Percentiles rank a stretch among this genome's conserved stretches.
Evolutionary conservation across 2,888 invertebrate species (phyloP).

Genomic region (Petrolisthes manimaculis): DNA sequence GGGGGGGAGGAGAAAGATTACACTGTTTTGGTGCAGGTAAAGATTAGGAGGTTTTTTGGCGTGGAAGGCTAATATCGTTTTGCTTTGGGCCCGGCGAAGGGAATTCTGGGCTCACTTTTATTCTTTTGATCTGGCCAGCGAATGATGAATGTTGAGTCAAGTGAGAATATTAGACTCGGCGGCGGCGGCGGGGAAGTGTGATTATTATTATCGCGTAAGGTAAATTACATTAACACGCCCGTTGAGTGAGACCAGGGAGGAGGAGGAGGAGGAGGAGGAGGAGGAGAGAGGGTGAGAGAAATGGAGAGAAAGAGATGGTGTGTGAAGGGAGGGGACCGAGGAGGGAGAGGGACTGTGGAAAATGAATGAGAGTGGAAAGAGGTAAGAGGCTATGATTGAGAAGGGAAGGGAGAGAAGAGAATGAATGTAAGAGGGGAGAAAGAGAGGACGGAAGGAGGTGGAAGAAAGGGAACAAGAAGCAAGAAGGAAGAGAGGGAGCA

Average conservation of each 20-base stretch:
- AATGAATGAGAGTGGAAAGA: not conserved
- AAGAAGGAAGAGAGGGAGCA: not conserved
- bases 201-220: constrained; percentile 26
- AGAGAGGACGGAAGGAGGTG: not conserved
- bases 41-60: constrained; percentile 36
- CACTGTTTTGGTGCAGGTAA: constrained; percentile 36
- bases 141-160: constrained; percentile 32
- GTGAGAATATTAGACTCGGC: constrained; percentile 14
- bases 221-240: constrained; percentile 30
- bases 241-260: constrained; percentile 19
- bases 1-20: constrained; percentile 31
- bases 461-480: not conserved
- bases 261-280: not conserved
- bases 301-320: not conserved
- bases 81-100: constrained; percentile 28
- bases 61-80: constrained; percentile 34
- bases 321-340: not conserved
- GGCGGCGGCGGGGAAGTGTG: constrained; percentile 10
- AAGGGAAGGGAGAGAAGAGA: not conserved
- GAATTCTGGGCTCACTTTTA: constrained; percentile 32
- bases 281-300: not conserved
- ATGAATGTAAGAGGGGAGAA: not conserved
- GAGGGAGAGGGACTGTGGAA: not conserved
- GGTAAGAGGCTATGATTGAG: not conserved
- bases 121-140: constrained; percentile 36